Base-by-base conservation (phyloP, 2,888 invertebrate species). In the Drosophila niveifrons region DNA sequence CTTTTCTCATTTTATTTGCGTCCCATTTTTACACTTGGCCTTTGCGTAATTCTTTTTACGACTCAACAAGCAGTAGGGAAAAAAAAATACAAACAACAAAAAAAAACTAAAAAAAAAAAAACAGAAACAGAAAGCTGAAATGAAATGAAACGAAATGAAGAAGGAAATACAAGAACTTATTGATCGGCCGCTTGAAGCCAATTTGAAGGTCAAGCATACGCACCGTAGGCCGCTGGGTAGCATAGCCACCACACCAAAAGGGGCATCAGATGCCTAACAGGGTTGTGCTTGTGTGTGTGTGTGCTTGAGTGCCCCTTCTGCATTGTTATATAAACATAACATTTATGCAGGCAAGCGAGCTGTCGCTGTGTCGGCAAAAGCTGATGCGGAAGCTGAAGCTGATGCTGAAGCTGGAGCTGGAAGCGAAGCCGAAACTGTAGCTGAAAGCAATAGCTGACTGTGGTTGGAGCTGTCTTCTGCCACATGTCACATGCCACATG, bases 1-100 rank as follows among this genome's bases (percentile, higher is more conserved):
- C 61, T 82, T 84, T 78, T 71, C 64, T 72, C 61, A 65, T 83
- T 82, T 87, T 87, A 81, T 82, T 87, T 82, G 85, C 66, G 75
- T 83, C 63, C 85, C 76, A 75, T 71, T 82, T 73, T 67, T 81
- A 61, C 67, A 67, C 74, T 77, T 64, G 80, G 75, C 75, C 56
- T 73, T 81, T 88, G 81, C 81, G 84, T 83, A 88, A 83, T 83
- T 88, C 75, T 70, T 84, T 89, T 87, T 84, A 89, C 89, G 89
- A 84, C 85, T 84, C 89, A 84, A 78, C 82, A 77, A 84, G 87
- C 88, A 82, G 67, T 69, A 68, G 66, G n/a, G n/a, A n/a, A n/a
- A 76, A 75, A 23, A 23, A 76, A 75, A 72, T 53, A 85, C 57
- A 63, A 52, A 53, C 55, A 18, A 23, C 10, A 36, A 48, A n/a